Base-by-base conservation (phyloP, 2,797 vertebrate genomes). In the Scarus forsteni region DNA sequence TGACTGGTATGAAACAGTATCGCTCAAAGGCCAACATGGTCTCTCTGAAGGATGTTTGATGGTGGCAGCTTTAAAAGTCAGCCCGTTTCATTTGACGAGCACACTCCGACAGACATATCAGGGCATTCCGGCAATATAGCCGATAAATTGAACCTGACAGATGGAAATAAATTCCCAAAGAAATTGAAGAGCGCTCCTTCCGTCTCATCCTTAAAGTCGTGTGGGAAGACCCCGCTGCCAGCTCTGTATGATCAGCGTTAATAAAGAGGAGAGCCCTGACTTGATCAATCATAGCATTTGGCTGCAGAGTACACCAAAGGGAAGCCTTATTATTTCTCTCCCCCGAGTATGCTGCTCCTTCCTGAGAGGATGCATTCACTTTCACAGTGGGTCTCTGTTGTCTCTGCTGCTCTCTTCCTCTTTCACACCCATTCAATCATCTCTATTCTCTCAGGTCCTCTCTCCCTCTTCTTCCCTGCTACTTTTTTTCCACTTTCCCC, bases 241-340 rank as follows among this genome's bases (percentile, higher is more conserved):
- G 76, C 56, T 15, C 67, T 70, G 75, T 70, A 55, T 75, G 80
- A 85, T 81, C 69, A 76, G 66, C 54, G 60, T 73, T 89, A 89
- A 93, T 93, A 90, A 92, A 89, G 81, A 80, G 51, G 61, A 16
- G 12, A 60, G 78, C 65, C 63, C 75, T 61, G 79, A 86, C 83
- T 88, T 91, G 85, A 91, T 92, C 90, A 89, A 89, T 92, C 88
- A 87, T 54, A 69, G 66, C 74, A 38, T 90, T 80, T 84, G 81
- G 71, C 68, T 67, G 75, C 68, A 36, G 55, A 62, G 64, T 34
- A 16, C 77, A 75, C 72, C 52, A 11, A 14, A 69, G 63, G 81
- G 80, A 84, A 77, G 80, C 70, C 89, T 89, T 85, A 87, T 91
- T 85, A 86, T 87, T 84, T 76, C 82, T 44, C 73, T 80, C 80